A percentile compares a stretch with the other conserved stretches of the same genome.
These are phyloP conservation scores for Sebastes glaucus DNA, from an alignment of 2,797 vertebrate species.

Conservation along the genomic window DNA sequence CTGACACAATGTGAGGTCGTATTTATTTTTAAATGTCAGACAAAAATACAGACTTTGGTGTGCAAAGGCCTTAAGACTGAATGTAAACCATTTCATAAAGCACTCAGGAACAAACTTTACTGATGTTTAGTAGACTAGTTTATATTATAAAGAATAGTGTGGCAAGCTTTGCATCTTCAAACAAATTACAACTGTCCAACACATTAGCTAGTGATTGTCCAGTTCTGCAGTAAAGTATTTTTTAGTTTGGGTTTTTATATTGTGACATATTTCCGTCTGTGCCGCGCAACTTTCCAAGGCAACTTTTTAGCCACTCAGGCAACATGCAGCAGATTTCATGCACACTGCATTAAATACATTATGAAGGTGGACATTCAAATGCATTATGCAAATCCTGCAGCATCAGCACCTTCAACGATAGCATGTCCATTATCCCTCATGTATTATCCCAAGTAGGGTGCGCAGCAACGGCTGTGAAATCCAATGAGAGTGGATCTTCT, in stretches of 20 bases:
- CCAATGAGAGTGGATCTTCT: constrained; percentile 21
- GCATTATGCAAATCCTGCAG: constrained; percentile 41
- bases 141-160: not conserved
- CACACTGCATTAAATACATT: not conserved
- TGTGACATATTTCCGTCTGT: not conserved
- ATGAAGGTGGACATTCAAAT: constrained; percentile 24
- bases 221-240: not conserved
- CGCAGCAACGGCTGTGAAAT: not conserved
- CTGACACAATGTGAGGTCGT: no score
- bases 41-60: no score
- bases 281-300: not conserved
- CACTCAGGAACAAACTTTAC: not conserved
- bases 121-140: not conserved
- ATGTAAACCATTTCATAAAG: not conserved
- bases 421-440: constrained; percentile 36
- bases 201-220: not conserved
- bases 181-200: not conserved
- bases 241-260: no score
- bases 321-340: not conserved
- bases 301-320: not conserved
- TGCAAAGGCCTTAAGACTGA: not conserved
- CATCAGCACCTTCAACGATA: constrained; percentile 25
- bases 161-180: not conserved
- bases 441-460: constrained; percentile 8
- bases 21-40: no score